phyloP scores from a whole-genome alignment of 2,113 vertebrate species.

The Acinonyx jubatus region DNA sequence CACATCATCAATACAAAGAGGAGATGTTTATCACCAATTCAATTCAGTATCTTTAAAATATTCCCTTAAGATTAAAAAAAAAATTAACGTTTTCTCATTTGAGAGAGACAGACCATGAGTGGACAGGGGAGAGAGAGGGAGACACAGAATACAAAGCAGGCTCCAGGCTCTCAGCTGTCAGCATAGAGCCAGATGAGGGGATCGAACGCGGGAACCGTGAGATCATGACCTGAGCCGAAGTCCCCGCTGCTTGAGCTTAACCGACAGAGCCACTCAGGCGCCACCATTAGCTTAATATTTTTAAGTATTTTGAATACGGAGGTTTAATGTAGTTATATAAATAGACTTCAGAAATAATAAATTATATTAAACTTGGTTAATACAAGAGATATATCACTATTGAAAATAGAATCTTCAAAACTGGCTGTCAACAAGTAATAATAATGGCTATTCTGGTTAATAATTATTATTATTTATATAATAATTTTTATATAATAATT shows the following conservation, averaged over 20 bases:
- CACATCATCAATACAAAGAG: neutral
- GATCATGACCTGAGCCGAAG: too few relatives aligned
- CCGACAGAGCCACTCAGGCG: too few relatives aligned
- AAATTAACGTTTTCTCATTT: too few relatives aligned
- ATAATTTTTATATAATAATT: neutral
- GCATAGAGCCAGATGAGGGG: too few relatives aligned
- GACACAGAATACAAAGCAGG: too few relatives aligned
- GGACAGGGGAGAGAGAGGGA: too few relatives aligned
- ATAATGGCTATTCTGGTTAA: neutral
- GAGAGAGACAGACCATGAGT: too few relatives aligned
- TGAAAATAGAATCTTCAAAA: neutral
- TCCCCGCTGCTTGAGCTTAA: too few relatives aligned
- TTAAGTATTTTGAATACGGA: neutral
- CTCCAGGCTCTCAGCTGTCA: too few relatives aligned
- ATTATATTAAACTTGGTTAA: neutral
- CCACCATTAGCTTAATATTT: neutral
- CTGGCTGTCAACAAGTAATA: neutral
- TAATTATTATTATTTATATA: neutral
- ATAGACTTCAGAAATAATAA: conserved; percentile 27
- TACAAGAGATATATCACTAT: neutral
- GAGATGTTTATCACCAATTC: neutral
- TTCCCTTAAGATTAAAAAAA: neutral
- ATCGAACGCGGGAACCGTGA: too few relatives aligned
- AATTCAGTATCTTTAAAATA: neutral
- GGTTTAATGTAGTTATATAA: neutral